Percentiles rank a stretch among this genome's conserved stretches.
Evolutionary conservation across 2,113 vertebrate species (phyloP).

Genomic region (Aldabrachelys gigantea): DNA sequence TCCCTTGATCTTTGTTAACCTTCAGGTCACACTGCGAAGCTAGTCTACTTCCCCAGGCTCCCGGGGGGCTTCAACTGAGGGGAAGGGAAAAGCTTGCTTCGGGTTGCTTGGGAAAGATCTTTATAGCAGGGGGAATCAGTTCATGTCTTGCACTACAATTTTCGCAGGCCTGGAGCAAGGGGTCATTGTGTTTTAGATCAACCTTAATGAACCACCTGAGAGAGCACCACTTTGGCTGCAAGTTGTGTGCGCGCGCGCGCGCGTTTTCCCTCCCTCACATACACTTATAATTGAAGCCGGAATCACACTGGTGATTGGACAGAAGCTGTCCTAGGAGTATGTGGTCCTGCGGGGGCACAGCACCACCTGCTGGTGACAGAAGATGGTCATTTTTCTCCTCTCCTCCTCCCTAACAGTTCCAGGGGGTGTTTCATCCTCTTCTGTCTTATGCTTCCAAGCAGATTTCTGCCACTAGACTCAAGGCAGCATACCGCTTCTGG

Average conservation of each 20-base stretch:
- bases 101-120: background rate
- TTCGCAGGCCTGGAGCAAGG: background rate
- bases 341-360: background rate
- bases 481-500: too few relatives aligned
- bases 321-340: background rate
- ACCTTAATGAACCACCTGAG: background rate
- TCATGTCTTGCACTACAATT: background rate
- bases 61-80: background rate
- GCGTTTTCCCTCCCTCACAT: background rate
- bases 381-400: background rate
- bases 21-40: background rate
- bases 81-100: background rate
- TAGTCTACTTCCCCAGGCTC: background rate
- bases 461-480: background rate
- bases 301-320: background rate
- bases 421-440: background rate
- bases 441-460: background rate
- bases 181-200: background rate
- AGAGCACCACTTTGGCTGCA: background rate
- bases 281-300: background rate
- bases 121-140: background rate
- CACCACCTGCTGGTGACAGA: background rate
- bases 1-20: background rate
- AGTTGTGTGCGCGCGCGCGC: background rate
- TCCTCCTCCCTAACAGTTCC: background rate